phyloP scores from a whole-genome alignment of 2,888 invertebrate species.

The Tenodera sinensis region DNA sequence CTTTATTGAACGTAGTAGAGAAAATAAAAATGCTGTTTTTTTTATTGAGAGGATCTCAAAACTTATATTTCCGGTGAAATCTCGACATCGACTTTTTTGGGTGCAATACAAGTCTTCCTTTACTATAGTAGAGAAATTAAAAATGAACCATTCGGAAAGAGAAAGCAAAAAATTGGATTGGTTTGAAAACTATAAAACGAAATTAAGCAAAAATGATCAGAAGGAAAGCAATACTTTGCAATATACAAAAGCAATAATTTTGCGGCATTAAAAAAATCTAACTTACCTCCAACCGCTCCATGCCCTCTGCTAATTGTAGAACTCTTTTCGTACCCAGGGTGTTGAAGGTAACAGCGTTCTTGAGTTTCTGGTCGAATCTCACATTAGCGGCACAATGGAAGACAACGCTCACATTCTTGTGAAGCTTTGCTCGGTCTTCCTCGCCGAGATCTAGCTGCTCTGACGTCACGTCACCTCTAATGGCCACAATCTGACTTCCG shows the following conservation, averaged over 20 bases:
- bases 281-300: conserved; percentile 61
- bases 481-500: conserved; percentile 47
- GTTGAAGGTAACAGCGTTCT: conserved; percentile 85
- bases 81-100: too few relatives aligned
- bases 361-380: conserved; percentile 86
- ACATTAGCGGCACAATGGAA: conserved; percentile 73
- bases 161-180: background rate
- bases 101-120: too few relatives aligned
- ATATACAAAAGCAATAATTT: too few relatives aligned
- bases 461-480: conserved; percentile 65
- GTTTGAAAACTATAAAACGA: too few relatives aligned
- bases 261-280: too few relatives aligned
- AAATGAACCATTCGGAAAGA: background rate
- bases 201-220: too few relatives aligned
- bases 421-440: conserved; percentile 60
- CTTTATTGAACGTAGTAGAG: too few relatives aligned
- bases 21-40: too few relatives aligned
- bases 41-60: too few relatives aligned
- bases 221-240: too few relatives aligned
- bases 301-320: conserved; percentile 71
- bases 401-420: conserved; percentile 71
- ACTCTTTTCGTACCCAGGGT: conserved; percentile 86
- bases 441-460: conserved; percentile 66
- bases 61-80: too few relatives aligned
- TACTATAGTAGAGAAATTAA: too few relatives aligned